Evolutionary conservation across 2,113 vertebrate species (phyloP).

Genomic region (Brachyhypopomus gauderio): DNA sequence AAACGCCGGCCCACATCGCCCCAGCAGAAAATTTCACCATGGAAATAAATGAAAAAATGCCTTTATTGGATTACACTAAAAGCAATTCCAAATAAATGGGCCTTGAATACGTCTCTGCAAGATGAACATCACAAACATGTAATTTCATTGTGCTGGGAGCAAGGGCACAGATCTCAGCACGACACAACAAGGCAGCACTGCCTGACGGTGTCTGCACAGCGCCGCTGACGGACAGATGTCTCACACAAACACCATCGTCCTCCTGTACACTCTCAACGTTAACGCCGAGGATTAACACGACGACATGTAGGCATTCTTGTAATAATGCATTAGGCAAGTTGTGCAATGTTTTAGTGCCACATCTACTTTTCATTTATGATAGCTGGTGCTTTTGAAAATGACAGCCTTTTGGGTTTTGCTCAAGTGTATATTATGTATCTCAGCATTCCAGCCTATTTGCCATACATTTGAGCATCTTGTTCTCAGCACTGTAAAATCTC

Average conservation of each 20-base stretch:
- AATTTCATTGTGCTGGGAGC: slow-evolving; percentile 75
- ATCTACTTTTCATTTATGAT: too few relatives aligned
- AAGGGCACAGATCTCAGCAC: slow-evolving; percentile 50
- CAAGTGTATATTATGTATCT: too few relatives aligned
- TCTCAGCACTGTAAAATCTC: slow-evolving; percentile 37
- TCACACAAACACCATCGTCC: not conserved
- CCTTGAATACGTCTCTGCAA: slow-evolving; percentile 76
- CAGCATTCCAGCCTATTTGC: slow-evolving; percentile 17
- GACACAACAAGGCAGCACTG: slow-evolving; percentile 29
- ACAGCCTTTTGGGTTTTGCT: too few relatives aligned
- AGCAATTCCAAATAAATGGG: slow-evolving; percentile 82
- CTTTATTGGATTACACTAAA: slow-evolving; percentile 82
- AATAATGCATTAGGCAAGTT: not conserved
- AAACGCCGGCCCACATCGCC: slow-evolving; percentile 74
- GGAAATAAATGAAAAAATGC: slow-evolving; percentile 82
- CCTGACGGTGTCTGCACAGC: not conserved
- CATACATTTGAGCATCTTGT: slow-evolving; percentile 34
- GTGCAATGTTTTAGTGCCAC: too few relatives aligned
- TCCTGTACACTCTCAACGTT: not conserved
- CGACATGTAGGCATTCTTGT: not conserved
- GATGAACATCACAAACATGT: slow-evolving; percentile 68
- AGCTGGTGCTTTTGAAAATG: too few relatives aligned
- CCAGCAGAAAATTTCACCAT: slow-evolving; percentile 78
- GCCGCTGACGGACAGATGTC: not conserved
- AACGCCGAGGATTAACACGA: too few relatives aligned